A percentile compares a stretch with the other conserved stretches of the same genome.
These are phyloP conservation scores for Nycteola revayana DNA, from an alignment of 2,888 invertebrate genomes.

Conservation along the genomic window DNA sequence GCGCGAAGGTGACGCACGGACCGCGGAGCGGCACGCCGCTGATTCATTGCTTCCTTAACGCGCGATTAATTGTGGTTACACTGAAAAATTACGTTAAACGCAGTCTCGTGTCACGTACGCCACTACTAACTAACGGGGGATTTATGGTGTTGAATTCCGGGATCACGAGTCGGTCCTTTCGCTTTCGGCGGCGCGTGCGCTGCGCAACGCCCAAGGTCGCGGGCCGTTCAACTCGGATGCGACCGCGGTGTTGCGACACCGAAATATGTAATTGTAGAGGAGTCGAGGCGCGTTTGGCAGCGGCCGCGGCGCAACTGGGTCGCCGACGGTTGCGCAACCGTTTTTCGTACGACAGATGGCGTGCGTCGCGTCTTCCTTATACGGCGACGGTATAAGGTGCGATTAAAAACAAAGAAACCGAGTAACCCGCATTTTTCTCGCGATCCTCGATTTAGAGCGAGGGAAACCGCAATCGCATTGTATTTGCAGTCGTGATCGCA, in stretches of 20 bases:
- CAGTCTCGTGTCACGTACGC: slow-evolving; percentile 64
- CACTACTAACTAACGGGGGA: slow-evolving; percentile 35
- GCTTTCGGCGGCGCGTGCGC: slow-evolving; percentile 72
- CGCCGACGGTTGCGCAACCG: slow-evolving; percentile 70
- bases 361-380: slow-evolving; percentile 69
- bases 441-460: slow-evolving; percentile 29
- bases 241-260: slow-evolving; percentile 77
- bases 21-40: too few relatives aligned
- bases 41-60: slow-evolving; percentile 47
- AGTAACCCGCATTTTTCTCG: slow-evolving; percentile 15
- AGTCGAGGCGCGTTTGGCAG: slow-evolving; percentile 77
- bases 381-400: slow-evolving; percentile 40
- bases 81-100: slow-evolving; percentile 27
- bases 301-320: slow-evolving; percentile 74
- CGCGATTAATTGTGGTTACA: slow-evolving; percentile 45
- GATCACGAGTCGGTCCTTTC: slow-evolving; percentile 64
- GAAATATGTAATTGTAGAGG: slow-evolving; percentile 80
- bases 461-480: slow-evolving; percentile 31
- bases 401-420: slow-evolving; percentile 39
- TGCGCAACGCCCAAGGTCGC: slow-evolving; percentile 77
- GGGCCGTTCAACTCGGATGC: slow-evolving; percentile 82
- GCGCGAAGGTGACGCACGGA: slow-evolving; percentile 58
- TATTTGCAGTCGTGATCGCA: slow-evolving; percentile 37
- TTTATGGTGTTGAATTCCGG: slow-evolving; percentile 50
- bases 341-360: slow-evolving; percentile 72